phyloP scores from a whole-genome alignment of 2,113 vertebrate genomes.

The Chrysochloris asiatica region DNA sequence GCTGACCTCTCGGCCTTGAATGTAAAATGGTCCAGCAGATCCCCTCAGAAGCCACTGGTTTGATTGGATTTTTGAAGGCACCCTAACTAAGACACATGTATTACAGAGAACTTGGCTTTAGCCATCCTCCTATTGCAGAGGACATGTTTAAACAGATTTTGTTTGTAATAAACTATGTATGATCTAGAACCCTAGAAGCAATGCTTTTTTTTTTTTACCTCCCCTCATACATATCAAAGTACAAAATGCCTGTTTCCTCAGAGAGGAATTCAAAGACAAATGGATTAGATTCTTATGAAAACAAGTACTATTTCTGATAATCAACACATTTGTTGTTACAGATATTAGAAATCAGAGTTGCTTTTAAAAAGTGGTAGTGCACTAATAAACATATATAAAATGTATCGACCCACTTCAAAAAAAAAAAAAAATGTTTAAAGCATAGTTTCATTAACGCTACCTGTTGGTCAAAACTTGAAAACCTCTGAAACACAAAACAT shows the following conservation, averaged over 20 bases:
- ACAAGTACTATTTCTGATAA: neutral
- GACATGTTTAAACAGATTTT: too few relatives aligned
- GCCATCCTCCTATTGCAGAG: too few relatives aligned
- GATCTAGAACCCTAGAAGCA: too few relatives aligned
- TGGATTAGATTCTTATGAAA: neutral
- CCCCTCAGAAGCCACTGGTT: too few relatives aligned
- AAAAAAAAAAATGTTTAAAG: too few relatives aligned
- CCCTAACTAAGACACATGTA: too few relatives aligned
- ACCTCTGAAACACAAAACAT: neutral
- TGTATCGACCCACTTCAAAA: neutral
- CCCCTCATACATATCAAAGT: neutral
- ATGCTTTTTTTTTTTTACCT: too few relatives aligned
- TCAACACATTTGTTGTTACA: neutral
- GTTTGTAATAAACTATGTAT: too few relatives aligned
- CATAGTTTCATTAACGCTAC: neutral
- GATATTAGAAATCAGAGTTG: neutral
- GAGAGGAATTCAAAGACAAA: neutral
- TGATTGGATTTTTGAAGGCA: too few relatives aligned
- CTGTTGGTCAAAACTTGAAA: neutral
- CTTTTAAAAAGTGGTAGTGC: neutral
- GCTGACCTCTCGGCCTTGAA: too few relatives aligned
- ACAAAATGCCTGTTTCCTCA: neutral
- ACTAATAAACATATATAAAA: conserved; percentile 17
- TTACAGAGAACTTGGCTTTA: too few relatives aligned
- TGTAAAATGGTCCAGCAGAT: too few relatives aligned